These are phyloP conservation scores for Protobothrops flavoviridis DNA, from an alignment of 2,113 vertebrate species.

Conservation along the genomic window DNA sequence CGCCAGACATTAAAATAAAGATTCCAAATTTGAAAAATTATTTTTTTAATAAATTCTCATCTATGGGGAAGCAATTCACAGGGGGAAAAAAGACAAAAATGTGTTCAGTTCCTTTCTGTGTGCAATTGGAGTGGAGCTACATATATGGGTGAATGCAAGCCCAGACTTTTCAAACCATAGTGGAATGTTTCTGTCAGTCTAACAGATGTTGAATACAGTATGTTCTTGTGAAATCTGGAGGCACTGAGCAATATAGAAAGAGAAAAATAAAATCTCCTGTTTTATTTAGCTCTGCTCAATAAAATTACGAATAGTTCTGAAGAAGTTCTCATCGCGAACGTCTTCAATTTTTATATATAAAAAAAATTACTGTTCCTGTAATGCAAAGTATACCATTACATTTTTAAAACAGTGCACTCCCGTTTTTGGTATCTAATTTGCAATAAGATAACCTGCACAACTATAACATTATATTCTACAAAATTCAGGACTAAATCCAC, in stretches of 20 bases:
- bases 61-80: not conserved
- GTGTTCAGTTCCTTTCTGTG: not conserved
- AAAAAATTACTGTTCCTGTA: not conserved
- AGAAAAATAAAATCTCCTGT: not conserved
- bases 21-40: not conserved
- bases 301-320: not conserved
- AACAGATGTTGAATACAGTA: constrained; percentile 13
- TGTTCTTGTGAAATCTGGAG: constrained; percentile 19
- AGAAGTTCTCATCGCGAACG: rapidly evolving
- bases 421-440: not conserved
- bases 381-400: not conserved
- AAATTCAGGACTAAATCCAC: not conserved
- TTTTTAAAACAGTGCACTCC: not conserved
- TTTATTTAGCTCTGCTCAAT: constrained; percentile 2
- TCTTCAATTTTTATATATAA: not conserved
- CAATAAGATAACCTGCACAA: not conserved
- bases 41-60: not conserved
- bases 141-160: not conserved
- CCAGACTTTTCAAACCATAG: constrained; percentile 9
- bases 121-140: not conserved
- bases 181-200: constrained; percentile 27
- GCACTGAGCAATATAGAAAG: not conserved
- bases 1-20: not conserved
- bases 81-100: rapidly evolving
- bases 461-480: not conserved